Conservation (phyloP, 2,113 vertebrate species). For the Chelonoidis abingdonii region DNA sequence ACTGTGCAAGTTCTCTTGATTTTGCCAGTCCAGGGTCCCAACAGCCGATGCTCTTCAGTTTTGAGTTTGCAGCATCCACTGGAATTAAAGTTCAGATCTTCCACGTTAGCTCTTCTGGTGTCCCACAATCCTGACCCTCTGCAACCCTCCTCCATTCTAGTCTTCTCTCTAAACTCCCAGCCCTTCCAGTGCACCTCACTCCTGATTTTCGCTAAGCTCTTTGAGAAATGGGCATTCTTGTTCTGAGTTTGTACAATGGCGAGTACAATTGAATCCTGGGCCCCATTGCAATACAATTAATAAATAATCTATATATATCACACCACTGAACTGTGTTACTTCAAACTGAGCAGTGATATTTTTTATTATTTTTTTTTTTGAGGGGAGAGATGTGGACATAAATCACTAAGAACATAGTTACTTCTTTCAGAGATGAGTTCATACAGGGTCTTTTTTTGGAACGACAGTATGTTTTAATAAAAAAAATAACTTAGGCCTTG, state of each 20-base stretch:
- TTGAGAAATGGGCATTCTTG: not conserved
- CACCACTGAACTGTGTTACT: not conserved
- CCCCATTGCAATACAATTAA: not conserved
- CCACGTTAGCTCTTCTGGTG: fast-evolving
- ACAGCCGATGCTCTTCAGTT: not conserved
- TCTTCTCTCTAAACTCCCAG: not conserved
- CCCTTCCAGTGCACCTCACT: not conserved
- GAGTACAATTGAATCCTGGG: not conserved
- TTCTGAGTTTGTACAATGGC: not conserved
- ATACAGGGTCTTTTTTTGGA: not conserved
- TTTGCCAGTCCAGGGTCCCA: not conserved
- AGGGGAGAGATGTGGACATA: not conserved
- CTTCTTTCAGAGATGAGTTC: not conserved
- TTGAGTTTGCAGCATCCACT: not conserved
- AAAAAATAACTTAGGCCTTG: not conserved
- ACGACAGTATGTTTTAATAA: not conserved
- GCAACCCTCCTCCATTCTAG: not conserved
- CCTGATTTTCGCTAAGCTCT: not conserved
- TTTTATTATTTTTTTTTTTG: too few relatives aligned
- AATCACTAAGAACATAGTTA: not conserved
- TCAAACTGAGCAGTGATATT: not conserved
- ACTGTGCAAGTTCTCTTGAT: not conserved
- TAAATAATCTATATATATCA: not conserved
- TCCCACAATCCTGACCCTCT: fast-evolving
- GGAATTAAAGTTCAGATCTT: fast-evolving